Percentiles rank a stretch among this genome's conserved stretches.
These are phyloP conservation scores for Pollenia angustigena DNA, from an alignment of 2,888 invertebrate genomes.

Conservation along the genomic window DNA sequence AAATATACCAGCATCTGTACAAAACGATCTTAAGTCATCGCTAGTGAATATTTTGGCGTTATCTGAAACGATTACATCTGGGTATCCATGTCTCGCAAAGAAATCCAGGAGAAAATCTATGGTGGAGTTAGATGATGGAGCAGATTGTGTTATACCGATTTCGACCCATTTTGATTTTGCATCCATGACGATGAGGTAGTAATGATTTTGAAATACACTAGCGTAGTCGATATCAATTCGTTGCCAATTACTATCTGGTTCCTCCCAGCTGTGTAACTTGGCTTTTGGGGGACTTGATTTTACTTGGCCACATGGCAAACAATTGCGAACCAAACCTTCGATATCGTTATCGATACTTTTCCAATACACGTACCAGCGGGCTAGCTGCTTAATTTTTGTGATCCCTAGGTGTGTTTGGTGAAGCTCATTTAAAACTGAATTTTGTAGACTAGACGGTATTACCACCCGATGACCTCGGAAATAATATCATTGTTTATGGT, in stretches of 20 bases:
- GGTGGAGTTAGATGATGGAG: slow-evolving; percentile 60
- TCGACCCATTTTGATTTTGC: slow-evolving; percentile 66
- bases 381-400: slow-evolving; percentile 78
- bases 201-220: slow-evolving; percentile 39
- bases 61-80: slow-evolving; percentile 68
- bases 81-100: slow-evolving; percentile 59
- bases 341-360: slow-evolving; percentile 77
- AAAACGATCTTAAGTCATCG: slow-evolving; percentile 65
- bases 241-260: too few relatives aligned
- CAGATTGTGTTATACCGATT: slow-evolving; percentile 33
- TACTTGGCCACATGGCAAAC: slow-evolving; percentile 73
- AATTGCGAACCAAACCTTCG: slow-evolving; percentile 74
- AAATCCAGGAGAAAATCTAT: slow-evolving; percentile 62
- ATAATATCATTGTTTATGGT: slow-evolving; percentile 69
- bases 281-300: too few relatives aligned
- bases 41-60: slow-evolving; percentile 68
- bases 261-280: slow-evolving; percentile 48
- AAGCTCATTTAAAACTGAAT: slow-evolving; percentile 73
- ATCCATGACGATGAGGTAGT: background rate
- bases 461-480: slow-evolving; percentile 73
- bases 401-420: slow-evolving; percentile 77
- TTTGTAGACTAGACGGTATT: slow-evolving; percentile 63
- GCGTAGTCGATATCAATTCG: slow-evolving; percentile 64
- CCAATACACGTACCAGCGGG: slow-evolving; percentile 77
- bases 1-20: slow-evolving; percentile 47